Base-by-base conservation (phyloP, 2,113 vertebrate species). In the Plotosus lineatus region DNA sequence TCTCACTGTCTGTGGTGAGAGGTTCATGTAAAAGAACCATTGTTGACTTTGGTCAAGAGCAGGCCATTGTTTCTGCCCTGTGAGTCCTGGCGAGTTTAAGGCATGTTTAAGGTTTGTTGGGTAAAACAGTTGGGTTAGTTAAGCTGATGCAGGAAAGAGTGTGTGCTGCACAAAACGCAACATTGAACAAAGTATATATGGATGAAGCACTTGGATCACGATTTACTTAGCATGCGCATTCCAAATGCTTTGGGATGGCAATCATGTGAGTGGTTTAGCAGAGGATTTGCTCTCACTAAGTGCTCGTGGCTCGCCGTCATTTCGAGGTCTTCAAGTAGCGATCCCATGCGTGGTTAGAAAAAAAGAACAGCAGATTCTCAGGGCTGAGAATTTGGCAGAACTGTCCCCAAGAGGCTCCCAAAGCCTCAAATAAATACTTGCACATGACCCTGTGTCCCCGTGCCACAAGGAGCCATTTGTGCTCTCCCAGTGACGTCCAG, bases 361-460 rank as follows among this genome's bases (percentile, higher is more conserved):
- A 65, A 68, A 82, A 83, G 77, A 71, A 66, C 84, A 85, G 81
- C 9, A 6, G 53, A 74, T 90, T 66, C 76, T 81, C 75, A 81
- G 81, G 77, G 56, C 74, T 55, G 66, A 80, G 78, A 79, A 75
- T 81, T 78, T 65, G 48, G 65, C 78, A 63, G 83, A 82, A 77
- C 48, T 56, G 75, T 73, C 80, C 86, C 82, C 74, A 84, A 77
- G 82, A 87, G 83, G 83, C 66, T 77, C 28, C 46, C 15, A 9
- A 51, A 83, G 72, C 80, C 80, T 84, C 79, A 78, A 84, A 80
- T 86, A 86, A 83, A 84, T 86, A 85, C 79, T 86, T 86, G 82
- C 85, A 83, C 85, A 83, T 86, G 88, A 85, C 82, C 85, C 36
- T 50, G 77, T 83, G 83, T 86, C 68, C 75, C 58, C 50, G 53